phyloP scores from a whole-genome alignment of 2,888 invertebrate genomes.

The Cabera pusaria region DNA sequence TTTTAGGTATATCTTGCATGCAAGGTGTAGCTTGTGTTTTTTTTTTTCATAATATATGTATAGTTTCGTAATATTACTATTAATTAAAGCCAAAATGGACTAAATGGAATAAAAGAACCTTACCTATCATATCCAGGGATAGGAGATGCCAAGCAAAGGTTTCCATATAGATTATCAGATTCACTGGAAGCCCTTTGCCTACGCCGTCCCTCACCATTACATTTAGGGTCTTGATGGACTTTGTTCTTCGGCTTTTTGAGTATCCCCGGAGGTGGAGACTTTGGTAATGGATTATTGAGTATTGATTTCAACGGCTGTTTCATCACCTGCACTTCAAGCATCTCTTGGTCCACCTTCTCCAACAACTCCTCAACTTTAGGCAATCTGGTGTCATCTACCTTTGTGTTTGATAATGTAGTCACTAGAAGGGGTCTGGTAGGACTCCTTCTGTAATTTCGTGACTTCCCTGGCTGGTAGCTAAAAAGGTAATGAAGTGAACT shows the following conservation, averaged over 20 bases:
- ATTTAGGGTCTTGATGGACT: conserved; percentile 55
- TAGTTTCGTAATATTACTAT: no score
- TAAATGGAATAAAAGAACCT: conserved; percentile 29
- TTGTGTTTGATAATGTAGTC: conserved; percentile 67
- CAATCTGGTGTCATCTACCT: conserved; percentile 64
- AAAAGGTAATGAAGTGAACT: conserved; percentile 17
- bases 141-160: conserved; percentile 54
- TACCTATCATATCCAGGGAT: conserved; percentile 69
- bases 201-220: conserved; percentile 61
- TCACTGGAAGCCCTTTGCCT: conserved; percentile 76
- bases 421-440: conserved; percentile 65
- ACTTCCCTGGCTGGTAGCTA: conserved; percentile 64
- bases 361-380: conserved; percentile 76
- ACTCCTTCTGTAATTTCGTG: conserved; percentile 54
- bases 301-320: conserved; percentile 77
- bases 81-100: no score
- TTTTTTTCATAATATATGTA: no score
- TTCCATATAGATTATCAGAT: conserved; percentile 70
- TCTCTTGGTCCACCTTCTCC: conserved; percentile 71
- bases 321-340: conserved; percentile 60
- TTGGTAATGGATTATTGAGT: conserved; percentile 70
- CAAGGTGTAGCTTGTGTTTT: no score
- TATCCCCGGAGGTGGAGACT: conserved; percentile 66
- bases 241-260: conserved; percentile 71
- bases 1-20: no score